Conservation (phyloP, 2,888 invertebrate species). For the Pherbina coryleti region DNA sequence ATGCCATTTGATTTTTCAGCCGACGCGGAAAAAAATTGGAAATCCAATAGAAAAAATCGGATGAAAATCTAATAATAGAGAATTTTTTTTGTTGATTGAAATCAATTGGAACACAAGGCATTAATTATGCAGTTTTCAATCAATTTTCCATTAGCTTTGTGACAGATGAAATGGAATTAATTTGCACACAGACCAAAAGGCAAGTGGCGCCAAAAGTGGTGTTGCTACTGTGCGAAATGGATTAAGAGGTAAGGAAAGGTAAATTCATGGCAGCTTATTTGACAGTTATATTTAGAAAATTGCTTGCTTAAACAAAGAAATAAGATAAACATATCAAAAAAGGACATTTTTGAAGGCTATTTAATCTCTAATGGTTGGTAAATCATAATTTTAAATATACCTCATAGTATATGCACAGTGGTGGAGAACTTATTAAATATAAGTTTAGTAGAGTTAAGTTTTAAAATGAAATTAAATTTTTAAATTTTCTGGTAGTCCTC, state of each 20-base stretch:
- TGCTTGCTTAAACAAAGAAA: too few species aligned
- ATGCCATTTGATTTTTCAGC: neutral
- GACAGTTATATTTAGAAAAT: too few species aligned
- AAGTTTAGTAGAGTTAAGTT: too few species aligned
- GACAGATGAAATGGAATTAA: slow-evolving; percentile 21
- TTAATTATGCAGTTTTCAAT: slow-evolving; percentile 35
- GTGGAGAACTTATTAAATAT: too few species aligned
- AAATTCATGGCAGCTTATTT: neutral
- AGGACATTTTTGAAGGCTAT: too few species aligned
- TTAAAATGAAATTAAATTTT: too few species aligned
- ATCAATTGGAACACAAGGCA: slow-evolving; percentile 15
- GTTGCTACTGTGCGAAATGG: neutral
- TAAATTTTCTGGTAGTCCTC: too few species aligned
- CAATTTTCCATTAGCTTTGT: slow-evolving; percentile 27
- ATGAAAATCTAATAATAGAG: slow-evolving; percentile 25
- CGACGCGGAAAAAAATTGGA: neutral
- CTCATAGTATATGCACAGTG: too few species aligned
- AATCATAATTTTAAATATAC: too few species aligned
- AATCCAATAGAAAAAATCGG: slow-evolving; percentile 6
- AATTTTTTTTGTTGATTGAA: slow-evolving; percentile 6
- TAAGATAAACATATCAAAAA: too few species aligned
- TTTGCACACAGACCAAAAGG: neutral
- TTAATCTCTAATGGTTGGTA: too few species aligned
- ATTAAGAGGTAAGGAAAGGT: neutral
- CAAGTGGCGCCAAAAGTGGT: neutral